Percentiles rank a stretch among this genome's conserved stretches.
Conservation (phyloP, 2,888 invertebrate genomes). For the Masnerella sp. region DNA sequence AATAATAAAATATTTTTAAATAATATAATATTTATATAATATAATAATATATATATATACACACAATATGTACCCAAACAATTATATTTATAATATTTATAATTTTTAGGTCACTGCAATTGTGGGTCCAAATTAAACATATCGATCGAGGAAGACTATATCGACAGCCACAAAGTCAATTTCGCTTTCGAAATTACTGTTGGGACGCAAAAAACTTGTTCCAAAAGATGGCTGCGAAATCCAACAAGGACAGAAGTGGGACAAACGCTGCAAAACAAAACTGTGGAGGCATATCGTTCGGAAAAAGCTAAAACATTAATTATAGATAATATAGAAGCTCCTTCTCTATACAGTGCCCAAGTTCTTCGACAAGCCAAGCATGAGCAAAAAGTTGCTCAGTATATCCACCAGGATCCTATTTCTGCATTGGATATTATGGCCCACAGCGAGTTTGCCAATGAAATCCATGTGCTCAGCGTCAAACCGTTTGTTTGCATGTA, state of each 20-base stretch:
- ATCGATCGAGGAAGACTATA: neutral
- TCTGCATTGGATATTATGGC: neutral
- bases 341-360: neutral
- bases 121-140: neutral
- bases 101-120: neutral
- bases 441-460: neutral
- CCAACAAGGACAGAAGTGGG: neutral
- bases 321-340: neutral
- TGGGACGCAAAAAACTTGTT: neutral
- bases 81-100: no score
- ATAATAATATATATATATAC: no score
- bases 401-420: neutral
- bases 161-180: neutral
- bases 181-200: neutral
- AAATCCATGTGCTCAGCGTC: neutral
- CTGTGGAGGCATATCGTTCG: neutral
- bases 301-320: neutral
- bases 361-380: neutral
- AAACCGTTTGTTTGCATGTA: conserved; percentile 6
- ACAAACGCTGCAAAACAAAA: neutral
- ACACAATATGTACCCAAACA: no score
- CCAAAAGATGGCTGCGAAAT: neutral
- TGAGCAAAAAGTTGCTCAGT: neutral
- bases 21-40: no score
- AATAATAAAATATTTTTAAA: no score